These are phyloP conservation scores for Ormia ochracea DNA, from an alignment of 2,888 invertebrate genomes.

Conservation along the genomic window DNA sequence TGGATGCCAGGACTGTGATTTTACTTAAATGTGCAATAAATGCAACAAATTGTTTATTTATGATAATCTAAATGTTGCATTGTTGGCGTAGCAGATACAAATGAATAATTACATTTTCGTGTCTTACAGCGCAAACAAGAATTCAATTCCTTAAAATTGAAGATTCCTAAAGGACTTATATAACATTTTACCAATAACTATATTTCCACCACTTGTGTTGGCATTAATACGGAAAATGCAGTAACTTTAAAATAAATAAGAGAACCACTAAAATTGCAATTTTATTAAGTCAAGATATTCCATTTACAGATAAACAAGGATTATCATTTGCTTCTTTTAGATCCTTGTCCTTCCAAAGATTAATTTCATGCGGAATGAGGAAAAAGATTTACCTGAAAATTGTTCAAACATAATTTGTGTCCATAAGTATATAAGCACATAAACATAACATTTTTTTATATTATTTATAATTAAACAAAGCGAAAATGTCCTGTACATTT, in stretches of 20 bases:
- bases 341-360: background rate
- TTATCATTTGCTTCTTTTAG: background rate
- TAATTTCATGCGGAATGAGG: no score
- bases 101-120: constrained; percentile 36
- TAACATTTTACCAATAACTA: no score
- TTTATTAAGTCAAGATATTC: constrained; percentile 9
- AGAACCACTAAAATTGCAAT: background rate
- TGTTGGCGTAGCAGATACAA: background rate
- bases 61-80: constrained; percentile 30
- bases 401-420: no score
- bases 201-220: no score
- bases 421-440: no score
- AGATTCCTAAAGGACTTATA: background rate
- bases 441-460: no score
- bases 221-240: constrained; percentile 2
- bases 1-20: constrained; percentile 35
- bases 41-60: constrained; percentile 49
- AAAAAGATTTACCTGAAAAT: no score
- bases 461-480: no score
- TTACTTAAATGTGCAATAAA: constrained; percentile 42
- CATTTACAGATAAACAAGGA: background rate
- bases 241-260: background rate
- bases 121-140: background rate
- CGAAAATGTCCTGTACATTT: no score
- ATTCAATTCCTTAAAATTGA: background rate